These are phyloP conservation scores for Salmo trutta DNA, from an alignment of 2,797 vertebrate species.

Conservation along the genomic window DNA sequence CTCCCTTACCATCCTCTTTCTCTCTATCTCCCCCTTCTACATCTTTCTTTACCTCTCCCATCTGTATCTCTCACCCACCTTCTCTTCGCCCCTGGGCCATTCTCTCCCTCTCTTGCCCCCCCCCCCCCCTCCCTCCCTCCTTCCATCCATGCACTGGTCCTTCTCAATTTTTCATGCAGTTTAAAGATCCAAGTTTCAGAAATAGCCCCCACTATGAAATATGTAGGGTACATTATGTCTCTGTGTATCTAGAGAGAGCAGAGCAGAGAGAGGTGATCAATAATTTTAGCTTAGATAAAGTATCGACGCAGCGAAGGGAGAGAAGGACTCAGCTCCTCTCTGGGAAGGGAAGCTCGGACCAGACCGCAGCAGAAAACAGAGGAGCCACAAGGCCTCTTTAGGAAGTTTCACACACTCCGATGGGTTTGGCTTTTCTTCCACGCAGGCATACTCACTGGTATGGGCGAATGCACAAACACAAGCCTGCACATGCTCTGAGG, in stretches of 20 bases:
- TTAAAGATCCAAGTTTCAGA: conserved; percentile 78
- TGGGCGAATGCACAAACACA: too few relatives aligned
- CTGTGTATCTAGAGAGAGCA: conserved; percentile 46
- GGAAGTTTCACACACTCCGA: neutral
- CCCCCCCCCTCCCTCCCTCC: conserved; percentile 7
- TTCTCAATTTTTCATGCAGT: conserved; percentile 80
- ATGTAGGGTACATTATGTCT: conserved; percentile 76
- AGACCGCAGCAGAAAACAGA: neutral
- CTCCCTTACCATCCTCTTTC: neutral
- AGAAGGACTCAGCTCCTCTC: conserved; percentile 9
- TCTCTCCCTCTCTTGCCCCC: conserved; percentile 13
- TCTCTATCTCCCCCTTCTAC: neutral
- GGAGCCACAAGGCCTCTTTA: neutral
- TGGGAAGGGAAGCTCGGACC: neutral
- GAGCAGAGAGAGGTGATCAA: conserved; percentile 57
- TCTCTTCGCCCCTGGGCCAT: conserved; percentile 26
- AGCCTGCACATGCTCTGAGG: too few relatives aligned
- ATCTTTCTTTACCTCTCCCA: conserved; percentile 24
- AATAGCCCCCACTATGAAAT: conserved; percentile 82
- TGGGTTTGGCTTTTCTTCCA: too few relatives aligned
- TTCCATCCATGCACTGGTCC: conserved; percentile 37
- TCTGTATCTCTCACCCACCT: neutral
- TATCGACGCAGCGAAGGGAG: conserved; percentile 40
- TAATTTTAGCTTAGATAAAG: conserved; percentile 61
- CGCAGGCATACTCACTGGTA: too few relatives aligned